Evolutionary conservation across 2,888 invertebrate species (phyloP), one percentile per base, ranked within the genome.

Genomic region (Caenorhabditis afra): DNA sequence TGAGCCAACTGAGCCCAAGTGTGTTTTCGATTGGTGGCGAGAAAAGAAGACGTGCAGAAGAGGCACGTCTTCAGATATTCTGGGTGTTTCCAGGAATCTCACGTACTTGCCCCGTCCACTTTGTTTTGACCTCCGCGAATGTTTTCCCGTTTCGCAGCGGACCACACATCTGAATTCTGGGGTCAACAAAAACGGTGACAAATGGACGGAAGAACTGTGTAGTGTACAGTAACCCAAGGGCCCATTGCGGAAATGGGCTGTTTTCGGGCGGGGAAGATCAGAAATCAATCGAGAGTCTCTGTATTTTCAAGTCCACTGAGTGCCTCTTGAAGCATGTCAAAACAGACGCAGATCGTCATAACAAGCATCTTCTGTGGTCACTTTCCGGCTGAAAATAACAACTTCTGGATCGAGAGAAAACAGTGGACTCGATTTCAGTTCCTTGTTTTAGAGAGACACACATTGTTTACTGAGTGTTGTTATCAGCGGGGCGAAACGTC

Each of bases 401-500:
- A 64, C 8, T 57, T 23, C 29, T 39, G 58, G 55, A 20, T 55
- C 55, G 37, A 50, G 10, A 12, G 29, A 45, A 44, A 66, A 44
- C 37, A 20, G 52, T 14, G 57, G 58, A 20, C 41, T 50, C 49
- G 12, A 23, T 58, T 67, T 58, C 49, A 52, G 59, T 67, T 62
- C 67, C 55, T 66, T 62, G 59, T 75, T 66, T 58, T 66, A 64
- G 55, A 18, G 59, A 47, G 5, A 64, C 50, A 37, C 62, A 62
- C 57, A 64, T 73, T 64, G 73, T 73, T 73, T 73, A 57, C 57
- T 55, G 47, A 62, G 20, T 18, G 44, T 14, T 35, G 53, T 64
- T 64, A 73, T 73, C 64, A 50, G 49, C 55, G 67, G 49, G 50
- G 35, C 37, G 12, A 61, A 11, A 70, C 70, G 62, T 70, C 70